Evolutionary conservation across 2,113 vertebrate genomes (phyloP).

Genomic region (Eclectus roratus): DNA sequence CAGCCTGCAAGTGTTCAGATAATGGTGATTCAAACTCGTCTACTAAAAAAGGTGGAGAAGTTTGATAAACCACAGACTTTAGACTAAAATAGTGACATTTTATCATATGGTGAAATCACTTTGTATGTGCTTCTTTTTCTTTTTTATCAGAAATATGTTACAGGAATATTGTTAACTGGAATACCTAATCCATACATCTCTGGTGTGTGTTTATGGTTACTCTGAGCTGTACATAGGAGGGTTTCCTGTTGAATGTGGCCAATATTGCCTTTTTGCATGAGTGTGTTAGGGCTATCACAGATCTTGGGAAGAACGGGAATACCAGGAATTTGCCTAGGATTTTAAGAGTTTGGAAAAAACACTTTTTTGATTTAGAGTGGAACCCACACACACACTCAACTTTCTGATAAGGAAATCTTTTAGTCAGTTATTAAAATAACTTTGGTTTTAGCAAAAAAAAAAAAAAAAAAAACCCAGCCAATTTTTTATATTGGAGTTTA

Average conservation of each 20-base stretch:
- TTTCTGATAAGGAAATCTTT: not conserved
- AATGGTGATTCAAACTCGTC: not conserved
- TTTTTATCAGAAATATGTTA: not conserved
- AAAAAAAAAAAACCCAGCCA: not conserved
- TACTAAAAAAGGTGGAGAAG: not conserved
- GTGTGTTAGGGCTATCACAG: not conserved
- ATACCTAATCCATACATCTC: not conserved
- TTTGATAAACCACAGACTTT: not conserved
- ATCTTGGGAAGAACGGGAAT: not conserved
- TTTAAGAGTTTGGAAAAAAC: not conserved
- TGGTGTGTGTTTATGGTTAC: not conserved
- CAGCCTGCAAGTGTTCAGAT: not conserved
- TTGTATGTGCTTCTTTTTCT: not conserved
- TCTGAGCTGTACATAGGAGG: not conserved
- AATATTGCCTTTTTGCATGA: not conserved
- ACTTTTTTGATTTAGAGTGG: not conserved
- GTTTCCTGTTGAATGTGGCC: not conserved
- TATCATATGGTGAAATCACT: not conserved
- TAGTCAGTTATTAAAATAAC: not conserved
- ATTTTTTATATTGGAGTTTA: not conserved
- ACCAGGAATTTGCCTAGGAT: not conserved
- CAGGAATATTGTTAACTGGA: not conserved
- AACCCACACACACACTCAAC: not conserved
- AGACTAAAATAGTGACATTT: not conserved
- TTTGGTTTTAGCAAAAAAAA: not conserved